These are phyloP conservation scores for Rhagologus leucostigma DNA, from an alignment of 2,113 vertebrate genomes.

Conservation along the genomic window DNA sequence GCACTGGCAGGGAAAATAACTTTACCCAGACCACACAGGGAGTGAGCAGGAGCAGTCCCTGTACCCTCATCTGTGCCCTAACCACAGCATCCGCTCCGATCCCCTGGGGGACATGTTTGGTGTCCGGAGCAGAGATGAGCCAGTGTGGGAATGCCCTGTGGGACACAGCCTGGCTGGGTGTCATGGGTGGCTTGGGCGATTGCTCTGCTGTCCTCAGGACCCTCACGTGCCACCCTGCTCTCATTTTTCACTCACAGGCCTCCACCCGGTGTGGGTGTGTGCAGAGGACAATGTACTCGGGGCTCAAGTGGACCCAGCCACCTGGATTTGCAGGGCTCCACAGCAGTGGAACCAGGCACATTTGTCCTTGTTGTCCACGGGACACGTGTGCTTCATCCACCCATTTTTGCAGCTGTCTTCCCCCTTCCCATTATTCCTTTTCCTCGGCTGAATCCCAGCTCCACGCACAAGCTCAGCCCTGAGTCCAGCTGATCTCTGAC, in stretches of 20 bases:
- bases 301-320: neutral
- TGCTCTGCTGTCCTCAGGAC: neutral
- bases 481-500: neutral
- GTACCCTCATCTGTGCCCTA: neutral
- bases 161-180: neutral
- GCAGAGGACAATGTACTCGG: neutral
- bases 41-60: neutral
- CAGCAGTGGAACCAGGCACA: neutral
- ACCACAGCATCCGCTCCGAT: accelerated
- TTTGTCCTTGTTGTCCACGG: neutral
- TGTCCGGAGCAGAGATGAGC: neutral
- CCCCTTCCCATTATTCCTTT: neutral
- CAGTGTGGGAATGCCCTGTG: neutral
- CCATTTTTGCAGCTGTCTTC: neutral
- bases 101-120: accelerated
- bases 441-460: neutral
- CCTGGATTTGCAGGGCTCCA: neutral
- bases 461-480: neutral
- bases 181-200: neutral
- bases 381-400: neutral
- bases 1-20: neutral
- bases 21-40: neutral
- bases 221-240: neutral
- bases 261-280: neutral
- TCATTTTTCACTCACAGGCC: too few species aligned